A percentile compares a stretch with the other conserved stretches of the same genome.
Evolutionary conservation across 2,113 vertebrate species (phyloP).

Genomic region (human (Homo sapiens)): GRCh38 chr2:41351501-41352000

Average conservation of each 20-base stretch:
- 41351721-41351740: neutral
- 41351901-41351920: neutral
- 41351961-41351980: neutral
- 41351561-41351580: no score
- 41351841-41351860: neutral
- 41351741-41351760: neutral
- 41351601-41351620: no score
- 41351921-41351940: neutral
- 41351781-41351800: neutral
- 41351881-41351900: constrained; percentile 5
- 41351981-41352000: neutral
- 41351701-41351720: neutral
- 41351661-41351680: no score
- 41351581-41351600: no score
- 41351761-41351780: neutral
- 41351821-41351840: neutral
- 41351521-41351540: no score
- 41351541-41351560: no score
- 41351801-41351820: neutral
- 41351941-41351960: neutral
- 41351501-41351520: no score
- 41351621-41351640: no score
- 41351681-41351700: no score
- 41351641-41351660: no score
- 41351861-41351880: neutral